Conservation (phyloP, 2,113 vertebrate genomes). For the Gallinago paraguaiae region DNA sequence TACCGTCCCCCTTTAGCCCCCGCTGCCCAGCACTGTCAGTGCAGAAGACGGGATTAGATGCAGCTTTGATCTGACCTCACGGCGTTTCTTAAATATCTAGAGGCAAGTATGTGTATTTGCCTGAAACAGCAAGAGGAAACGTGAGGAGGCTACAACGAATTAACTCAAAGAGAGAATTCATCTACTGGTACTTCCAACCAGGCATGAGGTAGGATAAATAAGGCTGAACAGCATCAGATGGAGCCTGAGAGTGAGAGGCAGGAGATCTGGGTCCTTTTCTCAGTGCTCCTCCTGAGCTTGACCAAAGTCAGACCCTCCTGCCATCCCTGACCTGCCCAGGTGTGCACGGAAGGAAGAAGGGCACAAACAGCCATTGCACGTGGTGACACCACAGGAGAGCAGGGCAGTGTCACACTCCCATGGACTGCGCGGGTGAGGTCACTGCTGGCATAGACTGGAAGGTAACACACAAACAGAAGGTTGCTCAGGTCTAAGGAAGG, state of each 20-base stretch:
- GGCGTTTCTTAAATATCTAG: neutral
- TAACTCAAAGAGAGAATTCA: neutral
- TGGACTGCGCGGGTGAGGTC: neutral
- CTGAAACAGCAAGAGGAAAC: neutral
- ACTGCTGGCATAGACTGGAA: accelerated
- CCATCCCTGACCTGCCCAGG: neutral
- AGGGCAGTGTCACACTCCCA: neutral
- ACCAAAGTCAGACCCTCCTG: neutral
- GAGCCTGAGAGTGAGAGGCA: neutral
- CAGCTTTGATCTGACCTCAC: neutral
- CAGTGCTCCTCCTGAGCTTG: neutral
- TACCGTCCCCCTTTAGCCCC: neutral
- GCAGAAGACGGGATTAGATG: neutral
- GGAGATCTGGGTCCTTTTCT: neutral
- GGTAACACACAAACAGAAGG: neutral
- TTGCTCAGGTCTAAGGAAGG: neutral
- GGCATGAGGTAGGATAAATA: neutral
- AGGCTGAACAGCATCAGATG: neutral
- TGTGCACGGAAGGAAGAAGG: neutral
- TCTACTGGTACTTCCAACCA: neutral
- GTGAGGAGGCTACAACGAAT: neutral
- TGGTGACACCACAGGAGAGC: neutral
- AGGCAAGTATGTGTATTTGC: neutral
- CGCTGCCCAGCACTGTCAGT: neutral
- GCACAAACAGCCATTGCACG: neutral